These are phyloP conservation scores for Pygmarrhopalites habei DNA, from an alignment of 1,140 invertebrate species.

Conservation along the genomic window DNA sequence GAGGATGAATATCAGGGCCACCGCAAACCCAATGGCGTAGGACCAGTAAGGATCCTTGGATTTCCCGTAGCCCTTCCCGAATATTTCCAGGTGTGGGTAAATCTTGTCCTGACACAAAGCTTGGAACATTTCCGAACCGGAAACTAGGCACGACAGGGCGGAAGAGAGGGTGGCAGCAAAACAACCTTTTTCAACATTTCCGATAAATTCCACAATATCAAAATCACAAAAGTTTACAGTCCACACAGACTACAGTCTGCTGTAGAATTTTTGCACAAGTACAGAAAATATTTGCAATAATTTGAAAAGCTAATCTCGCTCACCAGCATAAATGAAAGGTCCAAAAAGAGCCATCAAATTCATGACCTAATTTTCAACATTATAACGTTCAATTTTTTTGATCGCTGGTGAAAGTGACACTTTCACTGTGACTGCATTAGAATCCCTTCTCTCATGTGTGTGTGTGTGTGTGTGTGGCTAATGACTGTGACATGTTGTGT, in stretches of 20 bases:
- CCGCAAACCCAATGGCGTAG: slow-evolving; percentile 82
- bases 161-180: slow-evolving; percentile 95
- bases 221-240: too few relatives aligned
- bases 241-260: too few relatives aligned
- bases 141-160: slow-evolving; percentile 89
- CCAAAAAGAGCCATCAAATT: slow-evolving; percentile 84
- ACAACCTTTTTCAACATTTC: slow-evolving; percentile 58
- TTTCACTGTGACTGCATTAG: too few relatives aligned
- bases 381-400: too few relatives aligned
- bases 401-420: too few relatives aligned
- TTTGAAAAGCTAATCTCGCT: too few relatives aligned
- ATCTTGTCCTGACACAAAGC: slow-evolving; percentile 79
- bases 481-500: slow-evolving; percentile 9
- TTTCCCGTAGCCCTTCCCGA: slow-evolving; percentile 92
- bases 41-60: slow-evolving; percentile 84
- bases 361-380: slow-evolving; percentile 60
- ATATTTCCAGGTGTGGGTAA: slow-evolving; percentile 86
- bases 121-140: slow-evolving; percentile 84
- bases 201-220: too few relatives aligned
- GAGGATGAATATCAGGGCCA: slow-evolving; percentile 75
- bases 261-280: too few relatives aligned
- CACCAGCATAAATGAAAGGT: slow-evolving; percentile 68
- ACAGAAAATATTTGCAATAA: too few relatives aligned
- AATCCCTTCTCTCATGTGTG: too few relatives aligned
- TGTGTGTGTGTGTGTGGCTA: too few relatives aligned